phyloP scores from a whole-genome alignment of 2,113 vertebrate genomes.

The Cyanistes caeruleus region DNA sequence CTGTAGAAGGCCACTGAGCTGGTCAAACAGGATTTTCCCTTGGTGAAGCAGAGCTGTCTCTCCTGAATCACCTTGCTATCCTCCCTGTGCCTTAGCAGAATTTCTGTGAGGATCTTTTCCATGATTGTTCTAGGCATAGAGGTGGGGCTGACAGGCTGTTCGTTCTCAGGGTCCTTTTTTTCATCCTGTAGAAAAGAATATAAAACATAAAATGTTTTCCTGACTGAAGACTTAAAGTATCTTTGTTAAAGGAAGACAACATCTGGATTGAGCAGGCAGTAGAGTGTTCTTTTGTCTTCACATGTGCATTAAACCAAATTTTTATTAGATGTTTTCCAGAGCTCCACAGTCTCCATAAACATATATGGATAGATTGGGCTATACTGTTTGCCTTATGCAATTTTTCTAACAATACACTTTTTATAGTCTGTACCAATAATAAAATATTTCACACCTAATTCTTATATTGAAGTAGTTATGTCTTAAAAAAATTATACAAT shows the following conservation, averaged over 20 bases:
- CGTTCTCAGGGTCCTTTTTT: too few species aligned
- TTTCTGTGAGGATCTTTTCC: neutral
- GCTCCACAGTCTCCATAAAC: neutral
- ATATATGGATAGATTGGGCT: neutral
- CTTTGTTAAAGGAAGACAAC: neutral
- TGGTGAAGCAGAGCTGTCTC: neutral
- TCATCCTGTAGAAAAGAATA: neutral
- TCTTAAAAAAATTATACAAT: neutral
- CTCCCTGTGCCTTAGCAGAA: neutral
- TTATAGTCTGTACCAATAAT: neutral
- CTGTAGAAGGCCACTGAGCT: too few species aligned
- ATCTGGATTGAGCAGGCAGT: neutral
- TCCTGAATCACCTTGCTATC: neutral
- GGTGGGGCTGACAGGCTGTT: neutral
- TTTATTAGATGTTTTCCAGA: neutral
- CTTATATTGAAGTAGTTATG: neutral
- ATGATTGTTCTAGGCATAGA: neutral
- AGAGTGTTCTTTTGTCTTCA: neutral
- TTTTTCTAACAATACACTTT: neutral
- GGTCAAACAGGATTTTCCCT: neutral
- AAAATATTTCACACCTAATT: neutral
- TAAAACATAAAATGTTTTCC: neutral
- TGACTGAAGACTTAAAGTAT: neutral
- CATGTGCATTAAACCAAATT: neutral
- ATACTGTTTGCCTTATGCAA: neutral